Base-by-base conservation (phyloP, 1,140 invertebrate genomes). In the Drosophila subobscura region DNA sequence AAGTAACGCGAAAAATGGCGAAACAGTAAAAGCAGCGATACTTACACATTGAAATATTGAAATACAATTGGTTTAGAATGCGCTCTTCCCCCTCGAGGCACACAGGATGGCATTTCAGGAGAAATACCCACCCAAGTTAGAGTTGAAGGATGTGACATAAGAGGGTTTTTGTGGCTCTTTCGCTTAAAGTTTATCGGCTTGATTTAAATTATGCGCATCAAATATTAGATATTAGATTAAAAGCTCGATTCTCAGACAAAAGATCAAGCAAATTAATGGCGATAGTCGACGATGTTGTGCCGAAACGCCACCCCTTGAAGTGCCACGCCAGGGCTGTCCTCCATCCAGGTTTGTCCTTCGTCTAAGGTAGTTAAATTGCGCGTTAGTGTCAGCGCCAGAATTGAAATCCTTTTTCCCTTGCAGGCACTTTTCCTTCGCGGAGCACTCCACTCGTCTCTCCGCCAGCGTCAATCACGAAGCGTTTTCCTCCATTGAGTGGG, bases 1-100 rank as follows among this genome's bases (percentile, higher is more conserved):
- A 72, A 77, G 53, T 60, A 66, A 33, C 57, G 67, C 77, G 63
- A 76, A 73, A 83, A 85, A 85, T 85, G 72, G 77, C 42, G 80
- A 77, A 85, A 72, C 67, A 85, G 80, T 41, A 61, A 66, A 61
- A 65, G 80, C 66, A 61, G 29, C 47, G 45, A 27, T 51, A 27
- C 25, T 27, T 56, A 67, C 81, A 80, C 81, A 77, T 64, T 85
- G 81, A 85, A 85, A 85, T 85, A 85, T 85, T 86, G 77, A 86
- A 86, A 81, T 77, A 86, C 81, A 85, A 85, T 85, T 78, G 77
- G 68, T 72, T 77, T 81, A 77, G 73, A 57, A 64, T 72, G 16
- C 37, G n/a, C 8, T 20, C 12, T 37, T 16, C 7, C 5, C 41
- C 22, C 42, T 5, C 2, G 20, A 12, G 64, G 44, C 59, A 16